Evolutionary conservation across 2,797 vertebrate species (phyloP).

Genomic region (Tauraco hartlaubi): DNA sequence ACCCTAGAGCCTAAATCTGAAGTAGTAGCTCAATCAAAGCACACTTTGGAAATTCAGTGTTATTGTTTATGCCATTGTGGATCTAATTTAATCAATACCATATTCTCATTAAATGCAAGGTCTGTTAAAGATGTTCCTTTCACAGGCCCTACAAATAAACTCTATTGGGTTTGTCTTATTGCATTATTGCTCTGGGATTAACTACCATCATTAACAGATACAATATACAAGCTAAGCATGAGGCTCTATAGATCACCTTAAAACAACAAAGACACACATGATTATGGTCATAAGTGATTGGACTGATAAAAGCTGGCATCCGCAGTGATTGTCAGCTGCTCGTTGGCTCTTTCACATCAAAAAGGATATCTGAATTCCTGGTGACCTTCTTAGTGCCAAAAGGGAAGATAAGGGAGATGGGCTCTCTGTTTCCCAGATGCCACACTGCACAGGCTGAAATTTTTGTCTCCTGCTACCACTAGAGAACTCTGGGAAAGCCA

Average conservation of each 20-base stretch:
- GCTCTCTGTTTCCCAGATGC: background rate
- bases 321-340: background rate
- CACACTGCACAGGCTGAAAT: background rate
- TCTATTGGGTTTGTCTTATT: slow-evolving; percentile 55
- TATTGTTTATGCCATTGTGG: slow-evolving; percentile 48
- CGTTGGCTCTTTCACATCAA: background rate
- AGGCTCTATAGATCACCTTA: slow-evolving; percentile 45
- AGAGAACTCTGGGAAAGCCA: background rate
- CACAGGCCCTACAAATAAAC: slow-evolving; percentile 56
- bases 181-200: slow-evolving; percentile 59
- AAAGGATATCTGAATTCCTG: background rate
- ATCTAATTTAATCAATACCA: slow-evolving; percentile 72
- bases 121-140: slow-evolving; percentile 58
- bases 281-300: slow-evolving; percentile 14
- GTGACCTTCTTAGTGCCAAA: background rate
- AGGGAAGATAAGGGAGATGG: background rate
- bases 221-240: slow-evolving; percentile 20
- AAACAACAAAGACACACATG: background rate
- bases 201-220: slow-evolving; percentile 65
- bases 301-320: background rate
- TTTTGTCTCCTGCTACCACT: background rate
- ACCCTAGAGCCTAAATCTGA: slow-evolving; percentile 63
- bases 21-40: slow-evolving; percentile 46
- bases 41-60: slow-evolving; percentile 37
- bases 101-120: slow-evolving; percentile 69